Evolutionary conservation across 2,797 vertebrate genomes (phyloP).

Genomic region (Acanthornis magna): DNA sequence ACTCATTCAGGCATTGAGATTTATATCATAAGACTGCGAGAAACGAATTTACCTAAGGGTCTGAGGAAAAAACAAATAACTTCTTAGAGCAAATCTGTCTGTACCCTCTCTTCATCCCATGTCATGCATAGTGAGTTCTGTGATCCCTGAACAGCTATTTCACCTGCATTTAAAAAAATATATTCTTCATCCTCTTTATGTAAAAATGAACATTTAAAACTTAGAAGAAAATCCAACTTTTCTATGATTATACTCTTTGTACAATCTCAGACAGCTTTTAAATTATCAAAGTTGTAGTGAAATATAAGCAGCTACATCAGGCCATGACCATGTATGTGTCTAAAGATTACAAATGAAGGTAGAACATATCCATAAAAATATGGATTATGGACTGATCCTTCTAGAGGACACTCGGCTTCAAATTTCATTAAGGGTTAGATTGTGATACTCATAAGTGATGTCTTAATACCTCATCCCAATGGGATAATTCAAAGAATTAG

Average conservation of each 20-base stretch:
- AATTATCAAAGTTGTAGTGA: background rate
- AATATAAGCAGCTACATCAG: background rate
- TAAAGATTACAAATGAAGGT: background rate
- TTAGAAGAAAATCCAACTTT: background rate
- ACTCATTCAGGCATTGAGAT: background rate
- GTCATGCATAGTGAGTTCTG: background rate
- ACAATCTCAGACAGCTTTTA: background rate
- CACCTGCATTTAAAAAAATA: background rate
- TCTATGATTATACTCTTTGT: background rate
- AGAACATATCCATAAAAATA: background rate
- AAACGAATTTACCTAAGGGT: background rate
- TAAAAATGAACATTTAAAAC: background rate
- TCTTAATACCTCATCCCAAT: conserved; percentile 27
- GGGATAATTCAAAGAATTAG: conserved; percentile 9
- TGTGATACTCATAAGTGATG: conserved; percentile 4
- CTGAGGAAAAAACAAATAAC: background rate
- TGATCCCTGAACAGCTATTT: background rate
- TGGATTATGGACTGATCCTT: background rate
- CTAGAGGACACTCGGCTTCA: background rate
- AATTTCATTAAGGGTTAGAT: background rate
- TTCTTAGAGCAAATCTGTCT: background rate
- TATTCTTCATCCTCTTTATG: background rate
- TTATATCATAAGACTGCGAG: background rate
- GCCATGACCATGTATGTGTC: background rate
- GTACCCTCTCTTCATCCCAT: background rate